A percentile compares a stretch with the other conserved stretches of the same genome.
Conservation (phyloP, 2,113 vertebrate genomes). For the Numida meleagris region DNA sequence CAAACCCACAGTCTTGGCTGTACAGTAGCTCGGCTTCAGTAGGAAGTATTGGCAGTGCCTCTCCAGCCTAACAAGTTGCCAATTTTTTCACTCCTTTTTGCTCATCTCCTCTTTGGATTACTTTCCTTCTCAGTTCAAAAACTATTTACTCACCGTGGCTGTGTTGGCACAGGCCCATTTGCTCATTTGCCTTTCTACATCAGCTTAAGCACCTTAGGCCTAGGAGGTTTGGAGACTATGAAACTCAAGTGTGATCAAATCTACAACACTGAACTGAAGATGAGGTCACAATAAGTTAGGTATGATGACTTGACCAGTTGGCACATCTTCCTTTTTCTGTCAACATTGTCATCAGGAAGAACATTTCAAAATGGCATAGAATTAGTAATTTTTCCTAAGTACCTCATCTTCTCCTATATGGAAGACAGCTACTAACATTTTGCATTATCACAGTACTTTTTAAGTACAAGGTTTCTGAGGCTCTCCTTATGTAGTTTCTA, state of each 20-base stretch:
- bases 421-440: neutral
- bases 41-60: neutral
- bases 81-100: neutral
- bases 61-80: neutral
- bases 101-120: neutral
- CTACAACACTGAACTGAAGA: neutral
- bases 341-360: neutral
- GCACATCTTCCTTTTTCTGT: neutral
- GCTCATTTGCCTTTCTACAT: neutral
- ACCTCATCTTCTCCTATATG: neutral
- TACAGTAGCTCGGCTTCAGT: neutral
- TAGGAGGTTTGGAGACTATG: neutral
- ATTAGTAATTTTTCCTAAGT: neutral
- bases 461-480: neutral
- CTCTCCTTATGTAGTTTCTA: neutral
- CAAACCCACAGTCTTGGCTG: constrained; percentile 1
- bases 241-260: neutral
- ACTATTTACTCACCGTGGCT: neutral
- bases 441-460: rapidly evolving
- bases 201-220: neutral
- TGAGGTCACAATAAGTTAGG: neutral
- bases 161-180: neutral
- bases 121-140: neutral
- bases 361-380: neutral
- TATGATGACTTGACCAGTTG: neutral